Percentiles rank a stretch among this genome's conserved stretches.
Conservation (phyloP, 1,140 invertebrate genomes). For the Pogonomyrmex californicus region DNA sequence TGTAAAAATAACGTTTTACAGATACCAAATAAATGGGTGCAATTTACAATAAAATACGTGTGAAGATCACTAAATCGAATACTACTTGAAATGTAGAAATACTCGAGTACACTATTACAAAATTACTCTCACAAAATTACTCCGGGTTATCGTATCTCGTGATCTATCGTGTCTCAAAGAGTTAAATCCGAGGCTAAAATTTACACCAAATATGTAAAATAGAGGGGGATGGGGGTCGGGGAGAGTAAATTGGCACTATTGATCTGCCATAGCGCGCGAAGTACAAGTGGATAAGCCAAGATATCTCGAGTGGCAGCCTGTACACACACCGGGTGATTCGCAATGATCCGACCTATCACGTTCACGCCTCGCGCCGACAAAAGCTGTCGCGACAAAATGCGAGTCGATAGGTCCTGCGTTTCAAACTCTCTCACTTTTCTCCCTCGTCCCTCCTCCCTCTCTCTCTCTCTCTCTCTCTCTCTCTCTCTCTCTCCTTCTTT, state of each 20-base stretch:
- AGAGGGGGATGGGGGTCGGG: not conserved
- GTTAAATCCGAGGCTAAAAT: constrained; percentile 38
- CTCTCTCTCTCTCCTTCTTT: not conserved
- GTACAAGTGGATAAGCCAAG: constrained; percentile 63
- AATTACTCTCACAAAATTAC: not conserved
- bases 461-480: not conserved
- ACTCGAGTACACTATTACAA: constrained; percentile 1
- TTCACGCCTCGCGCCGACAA: constrained; percentile 51
- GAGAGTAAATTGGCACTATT: constrained; percentile 54
- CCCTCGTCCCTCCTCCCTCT: not conserved
- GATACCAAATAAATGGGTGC: not conserved
- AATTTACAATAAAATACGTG: not conserved
- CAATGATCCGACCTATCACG: constrained; percentile 60
- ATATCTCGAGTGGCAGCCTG: constrained; percentile 61
- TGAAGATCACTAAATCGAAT: not conserved
- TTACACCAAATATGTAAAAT: constrained; percentile 47
- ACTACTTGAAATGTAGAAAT: not conserved
- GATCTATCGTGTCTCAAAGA: constrained; percentile 38
- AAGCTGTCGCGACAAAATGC: constrained; percentile 58
- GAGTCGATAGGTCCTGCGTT: constrained; percentile 52
- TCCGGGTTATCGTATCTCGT: constrained; percentile 24
- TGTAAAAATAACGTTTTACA: not conserved
- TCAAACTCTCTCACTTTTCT: constrained; percentile 10
- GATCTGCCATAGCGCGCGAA: constrained; percentile 53
- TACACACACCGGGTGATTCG: constrained; percentile 51